Base-by-base conservation (phyloP, 2,888 invertebrate genomes). In the Abrostola triplasia region DNA sequence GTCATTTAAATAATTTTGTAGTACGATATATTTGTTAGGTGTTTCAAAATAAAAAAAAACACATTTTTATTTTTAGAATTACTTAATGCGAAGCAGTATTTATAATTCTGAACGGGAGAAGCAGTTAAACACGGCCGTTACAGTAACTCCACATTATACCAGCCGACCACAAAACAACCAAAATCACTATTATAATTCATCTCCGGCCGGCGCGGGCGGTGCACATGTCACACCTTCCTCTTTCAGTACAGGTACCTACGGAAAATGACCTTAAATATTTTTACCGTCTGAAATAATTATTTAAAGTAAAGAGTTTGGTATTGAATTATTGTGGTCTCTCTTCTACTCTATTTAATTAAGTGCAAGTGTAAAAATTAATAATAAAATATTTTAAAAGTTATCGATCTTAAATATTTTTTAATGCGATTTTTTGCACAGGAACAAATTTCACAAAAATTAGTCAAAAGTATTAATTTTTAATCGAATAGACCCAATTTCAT, bases 1-100 rank as follows among this genome's bases (percentile, higher is more conserved):
- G 75, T 67, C 40, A 36, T 9, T 8, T 8, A 13, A 38, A 12
- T 40, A 36, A 53, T 13, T 51, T 44, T 53, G 36, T 57, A 50
- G 47, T 35, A 35, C 58, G 48, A 35, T 60, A 37, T 38, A 7
- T 10, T 49, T 51, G 7, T 42, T 41, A 11, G 40, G 12, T 36
- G 11, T 7, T 24, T 42, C 9, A 37, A 2, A 53, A 38, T 11
- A 10, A 13, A 11, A 12, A 36, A 42, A 51, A 12, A 36, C 24
- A 13, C 13, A 4, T 0, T 61, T 65, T 41, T 48, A 6, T 24
- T 84, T 83, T 13, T 78, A 91, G 90, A 86, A 85, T 64, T 87
- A 88, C 57, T 76, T 92, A 47, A 82, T 91, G 85, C 83, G 83
- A 58, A 88, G 86, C 69, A 89, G 88, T 52, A 67, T 82, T 7